A percentile compares a stretch with the other conserved stretches of the same genome.
These are phyloP conservation scores for Cliona cf. orientalis DNA, from an alignment of 37 sponge, comb jelly and placozoan genomes.

Conservation along the genomic window DNA sequence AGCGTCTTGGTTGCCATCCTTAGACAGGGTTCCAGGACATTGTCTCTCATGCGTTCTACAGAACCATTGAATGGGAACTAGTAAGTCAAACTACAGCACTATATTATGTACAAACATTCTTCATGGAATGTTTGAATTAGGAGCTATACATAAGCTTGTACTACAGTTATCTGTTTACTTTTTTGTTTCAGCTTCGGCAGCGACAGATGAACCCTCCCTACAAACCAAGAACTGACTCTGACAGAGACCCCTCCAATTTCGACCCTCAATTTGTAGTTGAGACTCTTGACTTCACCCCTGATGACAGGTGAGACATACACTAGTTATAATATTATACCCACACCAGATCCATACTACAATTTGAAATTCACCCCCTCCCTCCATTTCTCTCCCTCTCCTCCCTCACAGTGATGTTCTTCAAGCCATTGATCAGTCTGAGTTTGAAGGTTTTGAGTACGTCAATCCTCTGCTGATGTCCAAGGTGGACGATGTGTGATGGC, in stretches of 20 bases:
- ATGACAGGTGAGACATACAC: slow-evolving; percentile 90
- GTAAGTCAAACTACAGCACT: no score
- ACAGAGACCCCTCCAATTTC: slow-evolving; percentile 91
- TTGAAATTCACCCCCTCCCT: no score
- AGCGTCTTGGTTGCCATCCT: slow-evolving; percentile 92
- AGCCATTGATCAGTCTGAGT: slow-evolving; percentile 93
- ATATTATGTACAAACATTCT: no score
- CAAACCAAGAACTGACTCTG: slow-evolving; percentile 84
- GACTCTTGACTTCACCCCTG: slow-evolving; percentile 90
- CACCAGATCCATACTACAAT: no score
- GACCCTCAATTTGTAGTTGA: slow-evolving; percentile 94
- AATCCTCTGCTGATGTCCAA: slow-evolving; percentile 94
- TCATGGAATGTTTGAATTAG: neutral
- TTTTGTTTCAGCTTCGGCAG: slow-evolving; percentile 53
- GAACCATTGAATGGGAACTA: slow-evolving; percentile 95
- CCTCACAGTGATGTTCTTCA: slow-evolving; percentile 56
- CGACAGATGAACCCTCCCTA: slow-evolving; percentile 94
- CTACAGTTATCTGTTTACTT: no score
- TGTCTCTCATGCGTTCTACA: slow-evolving; percentile 85
- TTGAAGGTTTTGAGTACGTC: slow-evolving; percentile 98
- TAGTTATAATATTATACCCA: no score
- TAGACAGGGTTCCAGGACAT: slow-evolving; percentile 90
- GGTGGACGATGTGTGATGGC: slow-evolving; percentile 93
- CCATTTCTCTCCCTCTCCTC: no score
- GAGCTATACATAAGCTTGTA: no score